Base-by-base conservation (phyloP, 2,113 vertebrate species). In the Monarcha castaneiventris region DNA sequence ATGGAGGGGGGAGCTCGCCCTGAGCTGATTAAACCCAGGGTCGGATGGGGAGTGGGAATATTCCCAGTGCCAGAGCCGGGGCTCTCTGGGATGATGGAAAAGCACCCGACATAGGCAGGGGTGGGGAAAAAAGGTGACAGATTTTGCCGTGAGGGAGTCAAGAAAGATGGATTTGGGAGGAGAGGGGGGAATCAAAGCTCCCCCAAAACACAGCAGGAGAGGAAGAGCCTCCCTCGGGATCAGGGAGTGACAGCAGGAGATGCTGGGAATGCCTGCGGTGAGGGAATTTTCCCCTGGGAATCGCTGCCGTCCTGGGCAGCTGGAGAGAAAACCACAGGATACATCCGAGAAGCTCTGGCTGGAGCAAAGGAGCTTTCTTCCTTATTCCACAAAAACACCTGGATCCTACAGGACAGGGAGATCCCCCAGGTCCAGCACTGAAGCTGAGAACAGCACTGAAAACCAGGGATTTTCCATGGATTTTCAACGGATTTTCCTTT, bases 101-200 rank as follows among this genome's bases (percentile, higher is more conserved):
- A 35, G n/a, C 43, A 8, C 55, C 33, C 0, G 2, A 17, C 0
- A 67, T 2, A 49, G 37, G 55, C 1, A 0, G 12, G 43, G 51
- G 2, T 5, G 25, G 29, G 15, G 26, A 33, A 26, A 54, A 44
- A 66, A 25, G 25, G 76, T 2, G 25, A 77, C 33, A 59, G 81
- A 87, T 72, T 93, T 80, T 73, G 61, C 55, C 51, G 80, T 13
- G 69, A 87, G 64, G 61, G 59, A 85, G 49, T 33, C 32, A 43
- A 73, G 78, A 68, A 75, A 67, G 46, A 48, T 41, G 61, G 22
- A n/a, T 23, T 52, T 44, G 37, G 46, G 2, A 68, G 20, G n/a
- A 12, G 15, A 20, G 27, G 13, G 4, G 2, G 5, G 2, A 54
- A 84, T 46, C 48, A 90, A 72, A 96, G 7, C 77, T 78, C 2